phyloP scores from a whole-genome alignment of 2,888 invertebrate genomes.

The Teleogryllus oceanicus region DNA sequence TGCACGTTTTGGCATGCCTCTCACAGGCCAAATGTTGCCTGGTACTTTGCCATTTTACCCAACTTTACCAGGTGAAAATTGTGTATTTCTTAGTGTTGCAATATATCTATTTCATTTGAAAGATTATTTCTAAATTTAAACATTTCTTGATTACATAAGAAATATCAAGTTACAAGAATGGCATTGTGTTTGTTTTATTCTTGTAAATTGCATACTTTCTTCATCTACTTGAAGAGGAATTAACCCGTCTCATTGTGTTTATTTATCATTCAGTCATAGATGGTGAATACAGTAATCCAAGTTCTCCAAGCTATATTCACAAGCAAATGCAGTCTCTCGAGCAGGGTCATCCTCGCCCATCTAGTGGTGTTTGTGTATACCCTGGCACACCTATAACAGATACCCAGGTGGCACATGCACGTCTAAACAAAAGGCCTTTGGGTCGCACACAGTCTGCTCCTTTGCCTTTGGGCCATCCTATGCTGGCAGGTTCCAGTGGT shows the following conservation, averaged over 20 bases:
- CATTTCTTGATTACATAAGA: too few species aligned
- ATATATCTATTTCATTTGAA: too few species aligned
- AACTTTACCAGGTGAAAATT: constrained; percentile 52
- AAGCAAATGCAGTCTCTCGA: constrained; percentile 57
- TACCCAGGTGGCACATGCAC: constrained; percentile 63
- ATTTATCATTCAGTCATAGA: constrained; percentile 45
- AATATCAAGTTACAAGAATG: too few species aligned
- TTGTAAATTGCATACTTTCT: too few species aligned
- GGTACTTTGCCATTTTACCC: constrained; percentile 69
- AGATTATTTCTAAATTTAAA: too few species aligned
- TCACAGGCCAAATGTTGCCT: constrained; percentile 64
- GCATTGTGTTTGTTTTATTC: too few species aligned
- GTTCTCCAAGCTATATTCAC: constrained; percentile 51
- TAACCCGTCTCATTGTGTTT: too few species aligned
- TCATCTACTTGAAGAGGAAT: too few species aligned
- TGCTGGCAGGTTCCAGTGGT: constrained; percentile 58
- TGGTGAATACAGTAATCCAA: constrained; percentile 49
- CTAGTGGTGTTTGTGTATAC: constrained; percentile 42
- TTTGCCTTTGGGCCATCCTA: constrained; percentile 82
- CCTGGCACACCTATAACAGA: constrained; percentile 58
- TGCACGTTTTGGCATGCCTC: constrained; percentile 62
- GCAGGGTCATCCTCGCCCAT: constrained; percentile 43
- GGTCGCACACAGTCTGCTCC: constrained; percentile 92
- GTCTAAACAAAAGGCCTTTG: constrained; percentile 72
- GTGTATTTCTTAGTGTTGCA: not conserved